phyloP scores from a whole-genome alignment of 2,797 vertebrate species.

The Taenioides sp. region DNA sequence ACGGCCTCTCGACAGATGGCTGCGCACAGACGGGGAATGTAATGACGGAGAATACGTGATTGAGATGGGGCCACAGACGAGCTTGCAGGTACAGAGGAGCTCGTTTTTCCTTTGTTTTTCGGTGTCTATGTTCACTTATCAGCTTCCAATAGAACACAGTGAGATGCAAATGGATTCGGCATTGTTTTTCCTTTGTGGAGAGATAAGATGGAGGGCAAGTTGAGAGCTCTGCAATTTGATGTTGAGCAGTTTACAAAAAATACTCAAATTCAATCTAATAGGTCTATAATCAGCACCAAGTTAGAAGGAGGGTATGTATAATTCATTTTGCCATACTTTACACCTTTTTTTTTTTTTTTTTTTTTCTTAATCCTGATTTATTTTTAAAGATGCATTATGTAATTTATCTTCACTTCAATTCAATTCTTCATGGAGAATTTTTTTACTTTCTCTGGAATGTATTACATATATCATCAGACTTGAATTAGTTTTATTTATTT shows the following conservation, averaged over 20 bases:
- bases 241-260: not conserved
- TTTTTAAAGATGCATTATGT: too few relatives aligned
- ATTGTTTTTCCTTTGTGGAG: not conserved
- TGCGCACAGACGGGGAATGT: constrained; percentile 29
- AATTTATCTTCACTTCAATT: too few relatives aligned
- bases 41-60: constrained; percentile 15
- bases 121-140: not conserved
- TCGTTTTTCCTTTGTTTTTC: not conserved
- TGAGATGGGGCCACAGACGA: not conserved
- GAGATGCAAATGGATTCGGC: not conserved
- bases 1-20: constrained; percentile 33
- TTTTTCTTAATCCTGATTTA: too few relatives aligned
- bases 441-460: too few relatives aligned
- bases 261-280: not conserved
- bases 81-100: not conserved
- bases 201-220: not conserved
- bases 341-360: too few relatives aligned
- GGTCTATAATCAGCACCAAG: too few relatives aligned
- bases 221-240: not conserved
- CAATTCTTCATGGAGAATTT: too few relatives aligned
- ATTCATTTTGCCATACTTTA: too few relatives aligned
- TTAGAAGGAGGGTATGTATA: too few relatives aligned
- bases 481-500: too few relatives aligned
- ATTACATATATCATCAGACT: too few relatives aligned
- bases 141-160: not conserved